These are phyloP conservation scores for Spondyliosoma cantharus DNA, from an alignment of 2,797 vertebrate species.

Conservation along the genomic window DNA sequence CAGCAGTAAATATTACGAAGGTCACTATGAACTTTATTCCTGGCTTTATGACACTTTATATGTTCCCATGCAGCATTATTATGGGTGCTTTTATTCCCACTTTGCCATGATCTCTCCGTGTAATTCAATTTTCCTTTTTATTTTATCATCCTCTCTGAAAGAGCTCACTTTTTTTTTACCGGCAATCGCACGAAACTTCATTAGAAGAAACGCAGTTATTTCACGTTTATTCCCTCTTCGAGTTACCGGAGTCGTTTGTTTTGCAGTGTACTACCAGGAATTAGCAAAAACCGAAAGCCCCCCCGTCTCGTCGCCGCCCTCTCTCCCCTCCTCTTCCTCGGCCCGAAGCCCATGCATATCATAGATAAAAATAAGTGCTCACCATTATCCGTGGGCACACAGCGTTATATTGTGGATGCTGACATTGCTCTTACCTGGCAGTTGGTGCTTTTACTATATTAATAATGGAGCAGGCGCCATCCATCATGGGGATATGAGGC, in stretches of 20 bases:
- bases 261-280: slow-evolving; percentile 3
- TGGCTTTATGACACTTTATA: slow-evolving; percentile 8
- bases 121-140: slow-evolving; percentile 14
- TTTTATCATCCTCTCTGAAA: not conserved
- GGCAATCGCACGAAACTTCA: not conserved
- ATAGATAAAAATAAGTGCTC: slow-evolving; percentile 79
- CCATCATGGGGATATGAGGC: slow-evolving; percentile 81
- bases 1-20: slow-evolving; percentile 5
- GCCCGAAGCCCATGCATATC: slow-evolving; percentile 69
- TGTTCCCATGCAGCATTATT: not conserved
- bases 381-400: slow-evolving; percentile 77
- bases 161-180: not conserved
- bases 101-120: not conserved
- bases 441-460: slow-evolving; percentile 84
- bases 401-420: slow-evolving; percentile 83
- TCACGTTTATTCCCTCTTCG: not conserved
- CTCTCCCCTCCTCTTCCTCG: slow-evolving; percentile 20
- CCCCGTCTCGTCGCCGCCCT: slow-evolving; percentile 1
- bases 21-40: slow-evolving; percentile 7
- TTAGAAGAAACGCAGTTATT: not conserved
- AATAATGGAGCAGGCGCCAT: slow-evolving; percentile 86
- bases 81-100: not conserved
- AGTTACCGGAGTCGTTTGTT: slow-evolving; percentile 26
- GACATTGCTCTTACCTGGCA: slow-evolving; percentile 86
- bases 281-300: slow-evolving; percentile 32